phyloP scores from a whole-genome alignment of 1,140 invertebrate species.

The Drosophila trapezifrons region DNA sequence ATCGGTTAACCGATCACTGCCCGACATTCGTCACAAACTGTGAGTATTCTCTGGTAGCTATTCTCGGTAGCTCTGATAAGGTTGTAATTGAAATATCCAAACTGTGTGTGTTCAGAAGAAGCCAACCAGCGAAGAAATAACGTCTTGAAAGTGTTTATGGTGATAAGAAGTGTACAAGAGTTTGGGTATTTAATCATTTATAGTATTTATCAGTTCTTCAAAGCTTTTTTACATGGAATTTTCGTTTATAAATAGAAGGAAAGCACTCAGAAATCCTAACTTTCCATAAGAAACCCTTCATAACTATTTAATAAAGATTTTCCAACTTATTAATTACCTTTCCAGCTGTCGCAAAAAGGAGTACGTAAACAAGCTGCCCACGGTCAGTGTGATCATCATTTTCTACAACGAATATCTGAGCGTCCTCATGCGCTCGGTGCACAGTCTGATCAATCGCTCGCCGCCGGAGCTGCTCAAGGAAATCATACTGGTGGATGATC shows the following conservation, averaged over 20 bases:
- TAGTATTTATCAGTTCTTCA: no score
- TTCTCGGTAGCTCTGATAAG: neutral
- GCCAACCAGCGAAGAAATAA: neutral
- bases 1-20: conserved; percentile 91
- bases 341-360: conserved; percentile 89
- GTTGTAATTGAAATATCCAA: neutral
- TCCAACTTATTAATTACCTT: neutral
- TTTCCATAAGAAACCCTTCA: no score
- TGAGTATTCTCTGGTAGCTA: conserved; percentile 83
- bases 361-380: conserved; percentile 91
- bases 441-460: conserved; percentile 93
- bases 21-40: conserved; percentile 91
- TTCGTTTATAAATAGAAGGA: no score
- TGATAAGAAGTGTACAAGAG: no score
- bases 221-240: no score
- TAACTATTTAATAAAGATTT: no score
- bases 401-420: conserved; percentile 98
- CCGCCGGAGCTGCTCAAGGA: conserved; percentile 93
- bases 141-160: neutral
- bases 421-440: conserved; percentile 92
- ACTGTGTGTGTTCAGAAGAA: neutral
- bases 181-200: no score
- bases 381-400: conserved; percentile 94
- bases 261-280: no score
- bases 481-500: conserved; percentile 97